Conservation (phyloP, 2,113 vertebrate species). For the Dromaius novaehollandiae region DNA sequence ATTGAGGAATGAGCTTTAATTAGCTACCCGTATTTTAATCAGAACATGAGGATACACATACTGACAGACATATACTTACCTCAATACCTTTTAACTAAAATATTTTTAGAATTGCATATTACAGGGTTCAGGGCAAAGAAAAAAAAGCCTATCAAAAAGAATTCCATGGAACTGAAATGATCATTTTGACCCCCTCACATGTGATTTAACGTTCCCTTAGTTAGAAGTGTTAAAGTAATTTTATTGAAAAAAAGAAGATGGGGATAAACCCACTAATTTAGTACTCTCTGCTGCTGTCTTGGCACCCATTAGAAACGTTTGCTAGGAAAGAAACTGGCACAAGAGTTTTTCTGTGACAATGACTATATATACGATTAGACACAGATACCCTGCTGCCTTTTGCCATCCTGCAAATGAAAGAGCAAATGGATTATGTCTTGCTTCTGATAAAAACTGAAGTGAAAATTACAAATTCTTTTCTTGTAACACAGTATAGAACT, state of each 20-base stretch:
- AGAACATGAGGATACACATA: not conserved
- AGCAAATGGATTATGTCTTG: not conserved
- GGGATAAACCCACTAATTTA: not conserved
- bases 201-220: not conserved
- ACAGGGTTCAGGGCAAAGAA: not conserved
- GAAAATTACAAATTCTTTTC: not conserved
- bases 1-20: not conserved
- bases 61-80: not conserved
- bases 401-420: not conserved
- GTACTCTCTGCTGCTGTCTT: not conserved
- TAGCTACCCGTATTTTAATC: not conserved
- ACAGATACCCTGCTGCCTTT: not conserved
- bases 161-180: not conserved
- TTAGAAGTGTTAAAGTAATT: not conserved
- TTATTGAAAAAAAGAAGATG: not conserved
- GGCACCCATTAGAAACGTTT: not conserved
- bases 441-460: not conserved
- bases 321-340: not conserved
- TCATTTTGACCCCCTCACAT: not conserved
- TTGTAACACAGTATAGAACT: not conserved
- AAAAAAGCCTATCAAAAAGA: not conserved
- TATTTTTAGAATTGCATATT: not conserved
- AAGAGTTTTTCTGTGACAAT: not conserved
- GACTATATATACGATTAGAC: not conserved
- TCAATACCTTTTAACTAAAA: not conserved